phyloP scores from a whole-genome alignment of 2,797 vertebrate species.

The Apogon talboti region DNA sequence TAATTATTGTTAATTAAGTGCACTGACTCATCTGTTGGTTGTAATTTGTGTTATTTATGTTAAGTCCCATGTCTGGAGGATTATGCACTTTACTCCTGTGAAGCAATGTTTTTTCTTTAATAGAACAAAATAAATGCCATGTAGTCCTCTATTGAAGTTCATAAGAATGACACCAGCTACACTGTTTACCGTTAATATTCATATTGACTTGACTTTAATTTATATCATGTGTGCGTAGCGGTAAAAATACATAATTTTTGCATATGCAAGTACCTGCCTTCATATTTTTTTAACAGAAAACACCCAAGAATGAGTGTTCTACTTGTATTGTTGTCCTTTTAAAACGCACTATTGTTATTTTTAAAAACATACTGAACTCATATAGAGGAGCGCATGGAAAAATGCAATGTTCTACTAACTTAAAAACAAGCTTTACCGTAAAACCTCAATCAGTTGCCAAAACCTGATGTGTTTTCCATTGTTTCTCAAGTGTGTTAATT shows the following conservation, averaged over 20 bases:
- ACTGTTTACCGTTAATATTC: slow-evolving; percentile 46
- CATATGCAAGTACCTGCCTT: slow-evolving; percentile 9
- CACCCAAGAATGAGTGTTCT: neutral
- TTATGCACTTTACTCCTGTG: slow-evolving; percentile 68
- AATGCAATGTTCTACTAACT: slow-evolving; percentile 43
- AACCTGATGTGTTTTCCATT: slow-evolving; percentile 49
- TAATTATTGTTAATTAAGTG: slow-evolving; percentile 40
- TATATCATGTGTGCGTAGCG: slow-evolving; percentile 58
- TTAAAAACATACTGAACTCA: slow-evolving; percentile 18
- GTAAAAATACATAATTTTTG: slow-evolving; percentile 21
- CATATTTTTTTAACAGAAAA: neutral
- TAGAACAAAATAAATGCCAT: slow-evolving; percentile 40
- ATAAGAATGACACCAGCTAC: slow-evolving; percentile 56
- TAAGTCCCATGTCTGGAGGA: slow-evolving; percentile 49
- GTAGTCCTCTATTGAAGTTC: slow-evolving; percentile 28
- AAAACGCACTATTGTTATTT: neutral
- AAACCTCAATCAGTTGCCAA: slow-evolving; percentile 74
- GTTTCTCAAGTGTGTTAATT: slow-evolving; percentile 36
- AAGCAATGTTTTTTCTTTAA: slow-evolving; percentile 56
- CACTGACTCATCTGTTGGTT: slow-evolving; percentile 53
- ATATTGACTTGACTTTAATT: slow-evolving; percentile 37
- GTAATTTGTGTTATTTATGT: slow-evolving; percentile 42
- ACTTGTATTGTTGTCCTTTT: neutral
- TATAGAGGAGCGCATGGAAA: slow-evolving; percentile 38
- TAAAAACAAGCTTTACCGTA: slow-evolving; percentile 53